Percentiles rank a stretch among this genome's conserved stretches.
Evolutionary conservation across 2,888 invertebrate species (phyloP).

Genomic region (Deroplatys truncata): DNA sequence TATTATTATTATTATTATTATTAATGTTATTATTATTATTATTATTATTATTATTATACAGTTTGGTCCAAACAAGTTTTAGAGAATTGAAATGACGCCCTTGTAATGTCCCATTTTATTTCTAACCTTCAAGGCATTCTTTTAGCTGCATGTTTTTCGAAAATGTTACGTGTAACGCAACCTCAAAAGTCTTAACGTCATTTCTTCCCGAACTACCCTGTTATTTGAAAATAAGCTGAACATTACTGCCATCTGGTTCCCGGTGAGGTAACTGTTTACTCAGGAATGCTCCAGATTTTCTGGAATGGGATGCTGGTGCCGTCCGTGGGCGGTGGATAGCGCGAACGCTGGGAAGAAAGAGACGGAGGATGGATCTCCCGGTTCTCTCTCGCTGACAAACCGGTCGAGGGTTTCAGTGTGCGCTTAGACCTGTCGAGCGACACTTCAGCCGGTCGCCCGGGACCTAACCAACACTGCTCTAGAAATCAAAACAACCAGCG

Average conservation of each 20-base stretch:
- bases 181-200: too few relatives aligned
- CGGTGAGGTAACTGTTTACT: neutral
- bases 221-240: neutral
- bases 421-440: constrained; percentile 6
- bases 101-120: too few relatives aligned
- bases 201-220: too few relatives aligned
- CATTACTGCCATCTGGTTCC: constrained; percentile 6
- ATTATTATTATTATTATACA: too few relatives aligned
- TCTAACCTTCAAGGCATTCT: too few relatives aligned
- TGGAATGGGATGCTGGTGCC: constrained; percentile 6
- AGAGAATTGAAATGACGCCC: too few relatives aligned
- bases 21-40: too few relatives aligned
- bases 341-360: neutral
- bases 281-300: neutral
- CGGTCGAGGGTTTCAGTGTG: neutral
- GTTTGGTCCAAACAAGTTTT: too few relatives aligned
- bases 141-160: too few relatives aligned
- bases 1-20: too few relatives aligned
- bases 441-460: neutral
- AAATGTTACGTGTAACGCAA: too few relatives aligned
- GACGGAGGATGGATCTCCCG: neutral
- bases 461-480: neutral
- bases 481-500: neutral
- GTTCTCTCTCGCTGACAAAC: neutral
- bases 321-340: neutral